Conservation (phyloP, 2,888 invertebrate genomes). For the Phania funesta region DNA sequence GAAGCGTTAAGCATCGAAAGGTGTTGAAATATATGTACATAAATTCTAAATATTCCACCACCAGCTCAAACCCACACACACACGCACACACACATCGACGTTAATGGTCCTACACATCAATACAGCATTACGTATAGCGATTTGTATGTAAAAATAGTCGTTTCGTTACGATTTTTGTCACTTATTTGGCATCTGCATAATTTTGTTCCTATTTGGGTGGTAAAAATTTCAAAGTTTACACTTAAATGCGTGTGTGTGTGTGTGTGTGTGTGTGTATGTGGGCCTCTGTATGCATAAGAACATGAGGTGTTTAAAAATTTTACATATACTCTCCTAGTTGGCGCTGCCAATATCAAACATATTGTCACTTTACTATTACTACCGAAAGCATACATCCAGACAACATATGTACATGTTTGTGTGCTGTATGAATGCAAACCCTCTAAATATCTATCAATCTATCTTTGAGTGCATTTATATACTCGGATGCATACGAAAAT, state of each 20-base stretch:
- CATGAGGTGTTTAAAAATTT: conserved; percentile 13
- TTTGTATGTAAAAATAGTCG: neutral
- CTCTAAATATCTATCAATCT: conserved; percentile 62
- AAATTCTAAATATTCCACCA: conserved; percentile 59
- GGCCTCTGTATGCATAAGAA: neutral
- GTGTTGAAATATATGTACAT: conserved; percentile 76
- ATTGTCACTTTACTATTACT: conserved; percentile 55
- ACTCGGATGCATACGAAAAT: conserved; percentile 35
- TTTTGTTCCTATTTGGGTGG: conserved; percentile 67
- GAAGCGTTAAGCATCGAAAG: conserved; percentile 76
- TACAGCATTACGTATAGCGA: too few relatives aligned
- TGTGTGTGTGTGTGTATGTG: neutral
- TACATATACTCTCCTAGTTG: conserved; percentile 27
- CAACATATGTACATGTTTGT: neutral
- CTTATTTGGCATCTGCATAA: conserved; percentile 67
- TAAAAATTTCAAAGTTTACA: conserved; percentile 45
- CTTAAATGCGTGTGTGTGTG: conserved; percentile 1
- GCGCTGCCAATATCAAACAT: conserved; percentile 71
- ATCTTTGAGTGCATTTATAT: conserved; percentile 54
- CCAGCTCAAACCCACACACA: neutral
- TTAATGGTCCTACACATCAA: neutral
- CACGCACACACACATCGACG: neutral
- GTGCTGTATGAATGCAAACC: conserved; percentile 36
- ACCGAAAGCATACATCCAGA: neutral
- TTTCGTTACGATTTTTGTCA: conserved; percentile 65